Base-by-base conservation (phyloP, 1,140 invertebrate genomes). In the Sycophila sp. region DNA sequence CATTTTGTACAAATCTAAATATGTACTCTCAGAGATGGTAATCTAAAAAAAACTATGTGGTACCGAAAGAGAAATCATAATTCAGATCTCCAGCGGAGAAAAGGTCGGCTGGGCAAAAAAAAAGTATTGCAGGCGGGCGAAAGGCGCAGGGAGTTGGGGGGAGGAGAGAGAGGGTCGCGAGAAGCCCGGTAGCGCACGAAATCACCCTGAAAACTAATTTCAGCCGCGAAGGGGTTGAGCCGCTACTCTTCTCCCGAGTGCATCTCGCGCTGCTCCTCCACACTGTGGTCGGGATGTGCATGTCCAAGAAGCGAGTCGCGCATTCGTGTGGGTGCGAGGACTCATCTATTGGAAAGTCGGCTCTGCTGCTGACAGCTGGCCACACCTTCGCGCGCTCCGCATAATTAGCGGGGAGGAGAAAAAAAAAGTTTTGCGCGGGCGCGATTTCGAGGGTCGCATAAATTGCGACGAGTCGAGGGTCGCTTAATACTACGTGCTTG, bases 181-280 rank as follows among this genome's bases (percentile, higher is more conserved):
- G 7, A 13, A 47, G 15, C 28, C 22, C 24, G 45, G 28, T 45
- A 53, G 17, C 24, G 8, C 58, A 60, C 69, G 64, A 75, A 77
- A 77, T 76, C 73, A 79, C 75, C 69, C 64, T 65, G 70, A 65
- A 77, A 77, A 76, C 73, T 77, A 79, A 79, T 77, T 77, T 76
- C 64, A 73, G 26, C 36, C 8, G 13, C 17, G 22, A 15, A 47
- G 26, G 15, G n/a, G 30, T 15, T 19, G 1, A 13, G 2, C 47
- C 2, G 7, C n/a, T 10, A 6, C 13, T 56, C 53, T 58, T 13
- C 19, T 58, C 4, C 19, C 13, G 51, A 13, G 38, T 19, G 51
- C 22, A 19, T 24, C 64, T 24, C 34, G 36, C 26, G 6, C 17
- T 17, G 19, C 24, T 28, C n/a, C 13, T 26, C 45, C 17, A n/a